phyloP scores from a whole-genome alignment of 2,797 vertebrate genomes.

The Myotis pilosus region DNA sequence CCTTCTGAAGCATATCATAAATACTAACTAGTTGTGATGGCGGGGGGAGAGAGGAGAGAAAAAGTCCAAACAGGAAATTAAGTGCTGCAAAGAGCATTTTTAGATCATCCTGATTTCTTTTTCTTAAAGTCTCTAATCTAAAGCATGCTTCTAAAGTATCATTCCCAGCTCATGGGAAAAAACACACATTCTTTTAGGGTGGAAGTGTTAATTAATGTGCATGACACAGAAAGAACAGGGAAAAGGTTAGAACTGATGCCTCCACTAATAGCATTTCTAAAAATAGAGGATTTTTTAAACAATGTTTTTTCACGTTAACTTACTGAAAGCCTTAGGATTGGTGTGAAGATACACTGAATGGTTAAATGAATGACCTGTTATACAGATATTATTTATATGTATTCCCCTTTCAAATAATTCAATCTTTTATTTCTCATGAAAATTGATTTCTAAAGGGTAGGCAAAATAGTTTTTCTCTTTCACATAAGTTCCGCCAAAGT shows the following conservation, averaged over 20 bases:
- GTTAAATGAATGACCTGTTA: slow-evolving; percentile 37
- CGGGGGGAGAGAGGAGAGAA: neutral
- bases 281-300: slow-evolving; percentile 72
- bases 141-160: slow-evolving; percentile 65
- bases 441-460: neutral
- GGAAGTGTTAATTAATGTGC: slow-evolving; percentile 77
- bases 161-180: slow-evolving; percentile 16
- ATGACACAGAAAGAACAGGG: slow-evolving; percentile 65
- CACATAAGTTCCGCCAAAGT: neutral
- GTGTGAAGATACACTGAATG: neutral
- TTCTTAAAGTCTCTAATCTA: slow-evolving; percentile 43
- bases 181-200: slow-evolving; percentile 65
- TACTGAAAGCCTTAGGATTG: slow-evolving; percentile 44
- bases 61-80: slow-evolving; percentile 21
- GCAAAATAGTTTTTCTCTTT: neutral
- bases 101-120: slow-evolving; percentile 56
- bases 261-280: slow-evolving; percentile 73
- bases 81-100: slow-evolving; percentile 14
- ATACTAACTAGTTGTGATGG: slow-evolving; percentile 21
- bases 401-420: neutral
- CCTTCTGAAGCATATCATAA: neutral
- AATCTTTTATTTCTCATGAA: neutral
- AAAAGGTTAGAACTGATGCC: slow-evolving; percentile 74
- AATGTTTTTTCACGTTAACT: slow-evolving; percentile 56
- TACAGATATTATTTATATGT: neutral